Percentiles rank a stretch among this genome's conserved stretches.
Evolutionary conservation across 2,113 vertebrate genomes (phyloP).

Genomic region (Nothocercus nigrocapillus): DNA sequence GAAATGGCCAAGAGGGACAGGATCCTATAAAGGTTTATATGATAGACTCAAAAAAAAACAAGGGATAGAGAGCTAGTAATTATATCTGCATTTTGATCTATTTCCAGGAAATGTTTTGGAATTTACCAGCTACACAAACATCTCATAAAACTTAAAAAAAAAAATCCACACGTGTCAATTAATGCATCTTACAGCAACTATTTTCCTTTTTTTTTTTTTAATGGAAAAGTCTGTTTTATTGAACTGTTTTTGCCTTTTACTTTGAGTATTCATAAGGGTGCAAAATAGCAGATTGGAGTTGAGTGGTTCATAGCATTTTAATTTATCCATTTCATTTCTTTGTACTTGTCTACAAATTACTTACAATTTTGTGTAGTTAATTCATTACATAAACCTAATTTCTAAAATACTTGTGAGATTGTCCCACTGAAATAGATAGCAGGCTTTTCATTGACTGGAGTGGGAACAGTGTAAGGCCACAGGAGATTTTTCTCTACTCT

Average conservation of each 20-base stretch:
- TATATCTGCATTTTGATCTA: background rate
- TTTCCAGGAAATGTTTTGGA: background rate
- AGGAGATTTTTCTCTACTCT: background rate
- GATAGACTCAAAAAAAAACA: background rate
- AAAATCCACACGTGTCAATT: background rate
- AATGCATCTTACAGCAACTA: background rate
- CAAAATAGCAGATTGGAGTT: background rate
- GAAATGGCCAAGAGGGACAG: background rate
- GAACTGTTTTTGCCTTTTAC: background rate
- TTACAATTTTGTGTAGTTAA: slow-evolving; percentile 39
- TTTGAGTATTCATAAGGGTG: slow-evolving; percentile 2
- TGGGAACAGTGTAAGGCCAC: background rate
- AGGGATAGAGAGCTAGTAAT: background rate
- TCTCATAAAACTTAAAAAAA: background rate
- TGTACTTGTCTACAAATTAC: slow-evolving; percentile 25
- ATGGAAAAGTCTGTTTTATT: background rate
- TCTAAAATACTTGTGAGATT: background rate
- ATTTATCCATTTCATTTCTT: slow-evolving; percentile 46
- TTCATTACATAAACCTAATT: slow-evolving; percentile 30
- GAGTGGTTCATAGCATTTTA: background rate
- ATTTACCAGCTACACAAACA: background rate
- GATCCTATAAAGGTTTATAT: background rate
- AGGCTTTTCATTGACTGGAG: background rate
- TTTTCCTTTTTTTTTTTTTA: background rate
- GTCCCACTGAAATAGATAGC: slow-evolving; percentile 9